Percentiles rank a stretch among this genome's conserved stretches.
Conservation (phyloP, 2,797 vertebrate genomes). For the Buceros bicornis region DNA sequence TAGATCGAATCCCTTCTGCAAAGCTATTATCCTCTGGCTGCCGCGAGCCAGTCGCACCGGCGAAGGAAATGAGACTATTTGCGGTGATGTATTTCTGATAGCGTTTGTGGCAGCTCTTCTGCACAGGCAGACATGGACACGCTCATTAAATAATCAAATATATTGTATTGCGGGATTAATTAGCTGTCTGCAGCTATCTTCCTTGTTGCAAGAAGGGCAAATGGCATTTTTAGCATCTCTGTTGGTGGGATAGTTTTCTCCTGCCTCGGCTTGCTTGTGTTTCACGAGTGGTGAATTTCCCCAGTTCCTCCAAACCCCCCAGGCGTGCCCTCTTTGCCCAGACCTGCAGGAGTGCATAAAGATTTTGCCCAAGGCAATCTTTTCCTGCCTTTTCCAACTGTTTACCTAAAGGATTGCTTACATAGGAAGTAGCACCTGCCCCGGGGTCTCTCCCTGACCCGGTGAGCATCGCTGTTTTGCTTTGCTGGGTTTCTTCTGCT, state of each 20-base stretch:
- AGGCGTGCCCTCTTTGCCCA: not conserved
- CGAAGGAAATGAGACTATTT: not conserved
- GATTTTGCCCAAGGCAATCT: not conserved
- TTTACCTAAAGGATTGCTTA: not conserved
- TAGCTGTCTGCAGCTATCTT: not conserved
- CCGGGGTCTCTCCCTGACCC: not conserved
- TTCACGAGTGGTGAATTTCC: not conserved
- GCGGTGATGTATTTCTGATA: not conserved
- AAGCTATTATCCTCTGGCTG: not conserved
- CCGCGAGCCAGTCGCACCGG: not conserved
- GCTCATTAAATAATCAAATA: slow-evolving; percentile 43
- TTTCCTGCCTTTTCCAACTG: not conserved
- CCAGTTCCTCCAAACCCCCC: not conserved
- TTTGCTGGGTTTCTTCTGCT: not conserved
- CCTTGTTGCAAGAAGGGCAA: not conserved
- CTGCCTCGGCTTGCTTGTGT: not conserved
- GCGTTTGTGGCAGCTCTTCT: not conserved
- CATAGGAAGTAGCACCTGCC: not conserved
- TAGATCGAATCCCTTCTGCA: not conserved
- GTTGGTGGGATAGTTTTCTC: not conserved
- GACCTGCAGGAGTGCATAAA: not conserved
- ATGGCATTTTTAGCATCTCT: not conserved
- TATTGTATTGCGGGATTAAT: not conserved
- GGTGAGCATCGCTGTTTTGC: not conserved
- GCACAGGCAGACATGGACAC: not conserved